Evolutionary conservation across 2,888 invertebrate species (phyloP), one percentile per base, ranked within the genome.

Genomic region (Sesia apiformis): DNA sequence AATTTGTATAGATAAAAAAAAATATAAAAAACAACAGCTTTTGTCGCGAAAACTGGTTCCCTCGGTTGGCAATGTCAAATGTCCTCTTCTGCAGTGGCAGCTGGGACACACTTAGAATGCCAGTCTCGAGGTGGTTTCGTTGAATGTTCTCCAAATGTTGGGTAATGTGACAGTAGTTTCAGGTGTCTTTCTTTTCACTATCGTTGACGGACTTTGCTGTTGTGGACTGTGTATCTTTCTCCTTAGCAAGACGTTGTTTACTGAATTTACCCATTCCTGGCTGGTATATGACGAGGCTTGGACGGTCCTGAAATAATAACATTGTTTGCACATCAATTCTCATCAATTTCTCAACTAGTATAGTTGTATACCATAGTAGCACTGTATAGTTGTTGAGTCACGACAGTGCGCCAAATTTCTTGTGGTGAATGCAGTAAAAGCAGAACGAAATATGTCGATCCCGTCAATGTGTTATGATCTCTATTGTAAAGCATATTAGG

Each of bases 261-360:
- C 94, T 93, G 73, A 94, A 93, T 67, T 92, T 93, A n/a, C 94
- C 92, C 94, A 95, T 96, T 38, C 96, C 96, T 0, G 97, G 97
- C 64, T 97, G 93, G 80, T 97, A 97, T 63, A 97, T 95, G 58
- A 95, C 95, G 74, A 97, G 93, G 50, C 96, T 94, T 39, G 97
- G 97, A 49, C 97, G 94, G 84, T 97, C 97, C 94, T 95, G 66
- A 5, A 70, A 71, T 41, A 54, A 58, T 40, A n/a, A 23, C 8
- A 49, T 49, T 42, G 7, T 42, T 7, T 23, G 23, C 23, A 23
- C 23, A 23, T 23, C 23, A 23, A 23, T 23, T 23, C 23, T 23
- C 23, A 23, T 23, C 23, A 23, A 23, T 23, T 23, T 23, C 23
- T 23, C 23, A 23, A 23, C 23, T 23, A 23, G 23, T 23, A 23